Conservation (phyloP, 2,113 vertebrate genomes). For the Pampusana beccarii region DNA sequence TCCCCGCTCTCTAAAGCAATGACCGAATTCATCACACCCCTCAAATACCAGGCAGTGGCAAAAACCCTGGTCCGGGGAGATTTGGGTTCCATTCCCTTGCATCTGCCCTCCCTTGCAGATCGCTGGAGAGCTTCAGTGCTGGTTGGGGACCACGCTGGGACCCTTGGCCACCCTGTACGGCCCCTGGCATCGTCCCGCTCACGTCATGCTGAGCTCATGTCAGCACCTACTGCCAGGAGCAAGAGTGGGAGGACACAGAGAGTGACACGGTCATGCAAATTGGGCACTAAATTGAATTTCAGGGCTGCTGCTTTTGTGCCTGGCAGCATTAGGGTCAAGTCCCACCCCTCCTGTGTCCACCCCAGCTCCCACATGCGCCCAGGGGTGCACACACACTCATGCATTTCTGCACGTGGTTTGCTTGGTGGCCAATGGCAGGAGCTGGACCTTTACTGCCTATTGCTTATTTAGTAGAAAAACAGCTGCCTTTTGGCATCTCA, state of each 20-base stretch:
- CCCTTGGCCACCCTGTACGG: not conserved
- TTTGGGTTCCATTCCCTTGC: not conserved
- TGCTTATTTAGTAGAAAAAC: not conserved
- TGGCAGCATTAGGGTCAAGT: not conserved
- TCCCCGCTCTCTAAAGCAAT: not conserved
- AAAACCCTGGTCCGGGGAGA: not conserved
- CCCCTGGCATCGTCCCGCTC: not conserved
- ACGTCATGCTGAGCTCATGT: accelerated
- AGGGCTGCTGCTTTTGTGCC: not conserved
- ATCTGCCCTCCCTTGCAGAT: not conserved
- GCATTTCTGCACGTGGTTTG: not conserved
- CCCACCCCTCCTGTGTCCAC: not conserved
- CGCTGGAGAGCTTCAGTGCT: not conserved
- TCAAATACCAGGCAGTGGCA: not conserved
- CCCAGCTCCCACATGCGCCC: not conserved
- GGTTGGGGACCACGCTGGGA: not conserved
- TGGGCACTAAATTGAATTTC: not conserved
- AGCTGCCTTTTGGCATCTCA: not conserved
- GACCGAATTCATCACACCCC: not conserved
- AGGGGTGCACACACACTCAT: not conserved
- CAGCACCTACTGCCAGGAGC: not conserved
- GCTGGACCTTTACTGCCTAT: not conserved
- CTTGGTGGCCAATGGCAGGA: not conserved
- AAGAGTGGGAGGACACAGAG: not conserved
- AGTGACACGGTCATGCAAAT: not conserved